These are phyloP conservation scores for Drosophila infuscata DNA, from an alignment of 2,888 invertebrate species.

Conservation along the genomic window DNA sequence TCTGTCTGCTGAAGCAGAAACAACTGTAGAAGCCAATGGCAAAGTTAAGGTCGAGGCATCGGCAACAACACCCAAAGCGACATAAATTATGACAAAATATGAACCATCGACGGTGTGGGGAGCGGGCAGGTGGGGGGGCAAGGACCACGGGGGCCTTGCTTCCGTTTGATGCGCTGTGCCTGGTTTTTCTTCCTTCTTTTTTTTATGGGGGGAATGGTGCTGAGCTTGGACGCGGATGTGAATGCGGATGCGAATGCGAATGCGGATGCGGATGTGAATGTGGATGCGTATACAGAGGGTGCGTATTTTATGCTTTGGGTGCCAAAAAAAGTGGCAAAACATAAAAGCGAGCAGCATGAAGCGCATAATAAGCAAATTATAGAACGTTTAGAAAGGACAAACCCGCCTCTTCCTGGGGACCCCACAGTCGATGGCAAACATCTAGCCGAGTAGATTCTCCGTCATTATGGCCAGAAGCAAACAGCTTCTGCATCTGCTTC, in stretches of 20 bases:
- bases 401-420: conserved; percentile 24
- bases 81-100: conserved; percentile 83
- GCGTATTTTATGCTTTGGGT: conserved; percentile 69
- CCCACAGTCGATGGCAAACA: conserved; percentile 36
- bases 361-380: conserved; percentile 84
- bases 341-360: conserved; percentile 77
- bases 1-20: conserved; percentile 24
- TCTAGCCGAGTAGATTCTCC: conserved; percentile 27
- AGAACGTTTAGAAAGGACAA: conserved; percentile 80
- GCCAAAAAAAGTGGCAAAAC: conserved; percentile 77
- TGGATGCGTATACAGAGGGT: conserved; percentile 52
- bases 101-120: conserved; percentile 46
- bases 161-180: conserved; percentile 25
- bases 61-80: conserved; percentile 81
- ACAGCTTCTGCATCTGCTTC: conserved; percentile 1
- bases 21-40: conserved; percentile 39
- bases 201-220: not conserved
- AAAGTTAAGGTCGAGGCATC: conserved; percentile 56
- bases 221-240: not conserved
- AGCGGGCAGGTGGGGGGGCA: conserved; percentile 11
- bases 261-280: not conserved
- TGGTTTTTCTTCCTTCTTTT: not conserved
- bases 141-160: conserved; percentile 40
- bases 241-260: conserved; percentile 4
- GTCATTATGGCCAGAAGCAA: conserved; percentile 60